Percentiles rank a stretch among this genome's conserved stretches.
These are phyloP conservation scores for Probaryconus sp. DNA, from an alignment of 1,140 invertebrate species.

Conservation along the genomic window DNA sequence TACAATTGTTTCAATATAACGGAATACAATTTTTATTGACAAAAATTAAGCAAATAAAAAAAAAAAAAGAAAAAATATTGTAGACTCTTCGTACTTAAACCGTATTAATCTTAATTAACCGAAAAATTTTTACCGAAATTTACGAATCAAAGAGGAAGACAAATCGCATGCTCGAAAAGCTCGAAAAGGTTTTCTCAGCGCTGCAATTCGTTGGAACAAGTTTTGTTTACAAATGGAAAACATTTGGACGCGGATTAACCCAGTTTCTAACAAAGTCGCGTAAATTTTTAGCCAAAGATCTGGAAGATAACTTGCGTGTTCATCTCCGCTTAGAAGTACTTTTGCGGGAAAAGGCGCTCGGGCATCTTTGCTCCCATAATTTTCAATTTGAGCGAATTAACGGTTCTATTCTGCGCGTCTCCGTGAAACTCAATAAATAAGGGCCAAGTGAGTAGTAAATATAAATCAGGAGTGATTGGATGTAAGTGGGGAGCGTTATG, in stretches of 20 bases:
- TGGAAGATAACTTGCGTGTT: constrained; percentile 37
- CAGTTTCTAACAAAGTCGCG: constrained; percentile 40
- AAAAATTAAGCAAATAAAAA: too few species aligned
- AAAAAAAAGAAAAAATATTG: too few species aligned
- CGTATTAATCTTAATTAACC: too few species aligned
- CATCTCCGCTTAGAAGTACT: constrained; percentile 4
- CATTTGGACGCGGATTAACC: constrained; percentile 49
- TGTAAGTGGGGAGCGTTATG: constrained; percentile 79
- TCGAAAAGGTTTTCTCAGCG: too few species aligned
- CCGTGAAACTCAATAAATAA: constrained; percentile 77
- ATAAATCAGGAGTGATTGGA: constrained; percentile 80
- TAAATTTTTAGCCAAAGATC: constrained; percentile 28
- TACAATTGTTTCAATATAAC: too few species aligned
- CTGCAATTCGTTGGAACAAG: too few species aligned
- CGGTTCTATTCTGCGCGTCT: constrained; percentile 74
- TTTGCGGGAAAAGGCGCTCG: constrained; percentile 14
- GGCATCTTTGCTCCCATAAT: constrained; percentile 67
- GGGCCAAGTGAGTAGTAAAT: constrained; percentile 78
- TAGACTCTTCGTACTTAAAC: too few species aligned
- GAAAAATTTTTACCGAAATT: too few species aligned
- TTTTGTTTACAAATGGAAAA: constrained; percentile 34
- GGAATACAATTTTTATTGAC: too few species aligned
- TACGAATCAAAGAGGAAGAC: too few species aligned
- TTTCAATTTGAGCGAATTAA: constrained; percentile 79
- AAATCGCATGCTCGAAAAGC: too few species aligned